phyloP scores from a whole-genome alignment of 2,113 vertebrate genomes.

The Mastomys natalensis region DNA sequence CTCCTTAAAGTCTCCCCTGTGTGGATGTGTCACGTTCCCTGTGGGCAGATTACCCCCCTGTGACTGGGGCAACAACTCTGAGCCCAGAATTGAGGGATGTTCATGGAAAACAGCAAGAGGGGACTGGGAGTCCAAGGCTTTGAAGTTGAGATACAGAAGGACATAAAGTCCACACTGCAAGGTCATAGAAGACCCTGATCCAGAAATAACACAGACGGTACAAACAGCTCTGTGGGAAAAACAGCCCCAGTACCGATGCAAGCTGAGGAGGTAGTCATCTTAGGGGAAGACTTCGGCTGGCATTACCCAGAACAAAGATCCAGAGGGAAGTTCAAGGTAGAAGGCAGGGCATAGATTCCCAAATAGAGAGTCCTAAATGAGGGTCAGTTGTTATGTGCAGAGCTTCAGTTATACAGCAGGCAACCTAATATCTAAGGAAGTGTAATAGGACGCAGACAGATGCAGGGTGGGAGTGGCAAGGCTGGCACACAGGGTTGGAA shows the following conservation, averaged over 20 bases:
- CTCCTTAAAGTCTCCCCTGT: background rate
- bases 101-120: slow-evolving; percentile 69
- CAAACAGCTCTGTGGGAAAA: background rate
- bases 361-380: accelerated
- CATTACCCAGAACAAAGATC: background rate
- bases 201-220: slow-evolving; percentile 69
- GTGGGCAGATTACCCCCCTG: slow-evolving; percentile 13
- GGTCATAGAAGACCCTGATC: slow-evolving; percentile 1
- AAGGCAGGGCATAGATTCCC: too few species aligned
- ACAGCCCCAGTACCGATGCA: background rate
- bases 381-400: background rate
- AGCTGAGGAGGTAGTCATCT: background rate
- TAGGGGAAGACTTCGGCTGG: background rate
- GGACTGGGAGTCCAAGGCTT: slow-evolving; percentile 63
- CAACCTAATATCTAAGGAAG: background rate
- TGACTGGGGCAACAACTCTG: slow-evolving; percentile 1
- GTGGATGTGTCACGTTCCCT: slow-evolving; percentile 1
- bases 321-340: background rate
- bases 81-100: background rate
- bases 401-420: background rate
- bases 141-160: slow-evolving; percentile 73
- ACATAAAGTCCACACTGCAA: slow-evolving; percentile 42
- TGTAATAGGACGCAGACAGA: background rate
- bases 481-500: background rate
- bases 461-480: accelerated